Base-by-base conservation (phyloP, 37 sponge, comb jelly and placozoan genomes). In the Spongilla lacustris region DNA sequence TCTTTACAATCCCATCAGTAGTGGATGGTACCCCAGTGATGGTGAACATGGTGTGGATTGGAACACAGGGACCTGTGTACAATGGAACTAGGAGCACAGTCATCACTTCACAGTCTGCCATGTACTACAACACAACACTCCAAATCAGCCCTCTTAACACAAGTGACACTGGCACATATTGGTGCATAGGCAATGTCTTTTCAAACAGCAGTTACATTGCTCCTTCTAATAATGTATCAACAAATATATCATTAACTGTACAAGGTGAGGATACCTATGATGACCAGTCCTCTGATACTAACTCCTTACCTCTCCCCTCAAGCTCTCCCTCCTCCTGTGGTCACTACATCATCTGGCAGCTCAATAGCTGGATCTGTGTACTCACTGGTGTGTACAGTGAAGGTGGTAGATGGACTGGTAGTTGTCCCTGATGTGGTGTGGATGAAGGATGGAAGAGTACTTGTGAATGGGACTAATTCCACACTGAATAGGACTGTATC, bases 311-410 rank as follows among this genome's bases (percentile, higher is more conserved):
- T 58, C 58, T 58, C 19, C 14, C 21, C 58, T 14, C 12, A 1
- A 58, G 58, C 58, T 58, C 58, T 58, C 58, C 58, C 58, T 17
- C 58, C 19, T 14, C 58, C 58, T 58, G 1, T 58, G 58, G 58
- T 58, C 19, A 58, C 58, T 17, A 14, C 58, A 58, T 58, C 58
- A 58, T 58, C 58, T 58, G 58, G 58, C 58, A 58, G 58, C 58
- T 19, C 58, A 58, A 58, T 58, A 58, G 83, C 88, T 82, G 88
- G 88, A n/a, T 46, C n/a, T 31, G 17, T 71, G 68, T 72, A 50
- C 77, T 50, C 88, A 17, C 71, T 77, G 31, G 80, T 38, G 17
- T 88, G 88, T 46, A 83, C 35, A 67, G 75, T 38, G 12, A 35
- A 74, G 12, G 81, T 75, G 21, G n/a, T 74, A 4, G 81, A n/a